Base-by-base conservation (phyloP, 2,797 vertebrate species). In the Heterohyrax brucei region DNA sequence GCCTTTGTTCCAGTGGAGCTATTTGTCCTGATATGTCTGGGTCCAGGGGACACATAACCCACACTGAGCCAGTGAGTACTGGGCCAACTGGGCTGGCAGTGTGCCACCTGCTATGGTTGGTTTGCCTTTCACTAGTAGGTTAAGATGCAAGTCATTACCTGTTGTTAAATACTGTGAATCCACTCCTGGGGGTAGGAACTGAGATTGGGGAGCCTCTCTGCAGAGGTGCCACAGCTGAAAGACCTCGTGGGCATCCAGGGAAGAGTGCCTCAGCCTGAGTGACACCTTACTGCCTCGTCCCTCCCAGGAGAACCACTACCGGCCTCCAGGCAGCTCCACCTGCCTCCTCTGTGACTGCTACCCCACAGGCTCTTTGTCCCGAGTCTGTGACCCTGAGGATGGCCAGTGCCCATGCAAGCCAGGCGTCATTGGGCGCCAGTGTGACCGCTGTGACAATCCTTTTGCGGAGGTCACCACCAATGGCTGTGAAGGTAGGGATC, bases 321-420 rank as follows among this genome's bases (percentile, higher is more conserved):
- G 95, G 0, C 99, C 98, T 0, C 92, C 95, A 0, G 98, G 97
- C 97, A 99, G 99, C 68, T 98, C 98, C 48, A 93, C 97, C 4
- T 99, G 99, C 98, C 98, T 99, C 97, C 98, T 99, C 61, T 99
- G 99, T 3, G 99, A 99, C 97, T 99, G 99, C 95, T 99, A 99
- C 97, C 98, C 99, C 0, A 99, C 99, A 0, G 99, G 99, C 91
- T 99, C 99, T 0, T 98, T 99, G 97, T 99, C 99, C 0, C 98
- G 99, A 30, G 98, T 99, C 12, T 99, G 99, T 5, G 99, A 99
- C 85, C 95, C 97, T 50, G 98, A 98, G 94, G 99, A 98, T 0
- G 99, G 99, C 64, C 99, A 99, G 98, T 99, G 99, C 48, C 99
- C 99, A 76, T 99, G 99, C 97, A 99, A 99, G 95, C 98, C 99